Conservation (phyloP, 2,113 vertebrate genomes). For the Engraulis encrasicolus region DNA sequence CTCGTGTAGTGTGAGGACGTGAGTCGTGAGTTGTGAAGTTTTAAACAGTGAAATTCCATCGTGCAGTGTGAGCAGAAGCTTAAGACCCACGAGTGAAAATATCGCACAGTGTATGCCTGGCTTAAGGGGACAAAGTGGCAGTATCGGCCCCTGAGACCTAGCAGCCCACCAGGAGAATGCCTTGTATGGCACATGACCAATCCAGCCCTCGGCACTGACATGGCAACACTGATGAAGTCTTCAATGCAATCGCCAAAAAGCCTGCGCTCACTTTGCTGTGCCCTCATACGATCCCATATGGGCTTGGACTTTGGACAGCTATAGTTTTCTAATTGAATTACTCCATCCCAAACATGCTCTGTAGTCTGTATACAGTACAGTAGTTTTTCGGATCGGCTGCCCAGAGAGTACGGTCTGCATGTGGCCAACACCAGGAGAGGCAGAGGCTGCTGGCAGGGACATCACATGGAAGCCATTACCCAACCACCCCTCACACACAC, state of each 20-base stretch:
- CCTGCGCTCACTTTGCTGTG: not conserved
- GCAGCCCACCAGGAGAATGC: too few species aligned
- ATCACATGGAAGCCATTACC: constrained; percentile 50
- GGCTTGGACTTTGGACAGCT: not conserved
- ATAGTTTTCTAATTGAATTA: not conserved
- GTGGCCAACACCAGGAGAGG: not conserved
- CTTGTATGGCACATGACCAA: too few species aligned
- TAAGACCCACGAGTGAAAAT: too few species aligned
- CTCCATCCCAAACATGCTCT: not conserved
- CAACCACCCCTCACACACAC: too few species aligned
- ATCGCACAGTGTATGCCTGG: too few species aligned
- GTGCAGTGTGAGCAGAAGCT: too few species aligned
- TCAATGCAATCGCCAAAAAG: not conserved
- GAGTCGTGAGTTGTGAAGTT: too few species aligned
- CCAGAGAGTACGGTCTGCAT: not conserved
- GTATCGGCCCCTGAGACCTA: too few species aligned
- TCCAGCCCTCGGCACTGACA: too few species aligned
- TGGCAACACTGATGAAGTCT: not conserved
- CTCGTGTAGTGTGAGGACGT: too few species aligned
- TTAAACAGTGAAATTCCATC: too few species aligned
- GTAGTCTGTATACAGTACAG: not conserved
- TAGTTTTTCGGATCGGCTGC: not conserved
- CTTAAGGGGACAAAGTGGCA: too few species aligned
- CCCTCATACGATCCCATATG: not conserved
- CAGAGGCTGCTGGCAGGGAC: constrained; percentile 3